These are phyloP conservation scores for Alsophila aescularia DNA, from an alignment of 2,888 invertebrate genomes.

Conservation along the genomic window DNA sequence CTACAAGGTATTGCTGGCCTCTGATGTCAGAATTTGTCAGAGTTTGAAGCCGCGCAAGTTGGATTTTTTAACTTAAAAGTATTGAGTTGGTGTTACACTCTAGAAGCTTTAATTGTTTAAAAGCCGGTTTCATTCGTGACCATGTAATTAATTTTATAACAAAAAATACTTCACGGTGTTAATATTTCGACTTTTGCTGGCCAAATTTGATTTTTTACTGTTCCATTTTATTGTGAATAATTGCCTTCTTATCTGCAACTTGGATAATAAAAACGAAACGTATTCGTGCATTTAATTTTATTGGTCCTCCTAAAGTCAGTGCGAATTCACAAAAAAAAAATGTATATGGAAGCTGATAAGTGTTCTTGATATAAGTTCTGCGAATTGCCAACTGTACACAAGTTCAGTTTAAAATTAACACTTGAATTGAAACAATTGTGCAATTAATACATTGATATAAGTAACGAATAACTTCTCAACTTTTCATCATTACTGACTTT, in stretches of 20 bases:
- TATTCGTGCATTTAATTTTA: constrained; percentile 43
- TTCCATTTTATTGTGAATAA: constrained; percentile 18
- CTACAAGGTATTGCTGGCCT: too few relatives aligned
- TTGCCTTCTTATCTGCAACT: constrained; percentile 26
- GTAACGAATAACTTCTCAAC: neutral
- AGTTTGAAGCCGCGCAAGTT: too few relatives aligned
- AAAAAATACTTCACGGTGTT: too few relatives aligned
- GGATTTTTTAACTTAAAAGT: too few relatives aligned
- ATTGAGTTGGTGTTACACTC: too few relatives aligned
- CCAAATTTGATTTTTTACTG: too few relatives aligned
- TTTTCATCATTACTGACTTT: too few relatives aligned
- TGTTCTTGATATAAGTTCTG: constrained; percentile 31
- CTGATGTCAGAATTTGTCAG: too few relatives aligned
- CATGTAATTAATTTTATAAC: too few relatives aligned
- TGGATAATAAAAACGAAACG: constrained; percentile 28
- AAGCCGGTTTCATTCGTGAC: too few relatives aligned
- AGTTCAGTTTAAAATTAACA: constrained; percentile 17
- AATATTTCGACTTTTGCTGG: too few relatives aligned
- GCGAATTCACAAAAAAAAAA: constrained; percentile 32
- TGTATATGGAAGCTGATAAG: constrained; percentile 32
- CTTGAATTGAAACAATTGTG: constrained; percentile 13
- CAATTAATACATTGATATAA: neutral
- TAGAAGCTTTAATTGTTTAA: too few relatives aligned
- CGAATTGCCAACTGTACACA: constrained; percentile 31
- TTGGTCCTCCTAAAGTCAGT: constrained; percentile 45